Evolutionary conservation across 64 coral and sea anemone genomes (phyloP).

Genomic region (Stichodactyla helianthus): DNA sequence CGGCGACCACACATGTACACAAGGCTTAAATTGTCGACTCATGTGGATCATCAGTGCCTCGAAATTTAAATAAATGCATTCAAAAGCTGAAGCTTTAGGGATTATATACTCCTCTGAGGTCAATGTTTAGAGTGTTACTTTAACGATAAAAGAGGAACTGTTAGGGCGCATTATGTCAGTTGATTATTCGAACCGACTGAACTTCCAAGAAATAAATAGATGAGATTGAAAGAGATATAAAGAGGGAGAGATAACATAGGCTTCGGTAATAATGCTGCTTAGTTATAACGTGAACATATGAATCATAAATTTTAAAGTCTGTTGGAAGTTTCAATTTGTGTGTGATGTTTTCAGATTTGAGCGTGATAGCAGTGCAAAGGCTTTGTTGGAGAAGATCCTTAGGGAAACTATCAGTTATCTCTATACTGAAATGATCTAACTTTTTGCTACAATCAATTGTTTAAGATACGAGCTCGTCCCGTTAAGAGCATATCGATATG

Average conservation of each 20-base stretch:
- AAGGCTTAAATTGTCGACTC: neutral
- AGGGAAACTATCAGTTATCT: no score
- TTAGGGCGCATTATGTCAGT: neutral
- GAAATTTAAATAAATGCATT: neutral
- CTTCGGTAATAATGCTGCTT: no score
- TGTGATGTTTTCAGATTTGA: no score
- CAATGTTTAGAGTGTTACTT: neutral
- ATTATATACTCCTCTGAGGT: neutral
- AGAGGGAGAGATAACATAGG: neutral
- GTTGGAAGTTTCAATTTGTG: no score
- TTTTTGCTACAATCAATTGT: no score
- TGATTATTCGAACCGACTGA: neutral
- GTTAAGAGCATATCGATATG: neutral
- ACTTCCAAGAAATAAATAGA: neutral
- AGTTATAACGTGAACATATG: no score
- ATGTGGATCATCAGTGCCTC: neutral
- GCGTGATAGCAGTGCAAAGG: no score
- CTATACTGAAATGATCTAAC: no score
- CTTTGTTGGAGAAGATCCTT: no score
- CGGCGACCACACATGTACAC: conserved; percentile 3
- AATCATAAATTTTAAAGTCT: no score
- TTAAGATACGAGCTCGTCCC: no score
- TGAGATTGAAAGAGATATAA: neutral
- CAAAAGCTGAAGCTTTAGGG: neutral
- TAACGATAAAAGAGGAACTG: neutral